A percentile compares a stretch with the other conserved stretches of the same genome.
Evolutionary conservation across 1,140 invertebrate genomes (phyloP).

Genomic region (Ceratitis capitata): DNA sequence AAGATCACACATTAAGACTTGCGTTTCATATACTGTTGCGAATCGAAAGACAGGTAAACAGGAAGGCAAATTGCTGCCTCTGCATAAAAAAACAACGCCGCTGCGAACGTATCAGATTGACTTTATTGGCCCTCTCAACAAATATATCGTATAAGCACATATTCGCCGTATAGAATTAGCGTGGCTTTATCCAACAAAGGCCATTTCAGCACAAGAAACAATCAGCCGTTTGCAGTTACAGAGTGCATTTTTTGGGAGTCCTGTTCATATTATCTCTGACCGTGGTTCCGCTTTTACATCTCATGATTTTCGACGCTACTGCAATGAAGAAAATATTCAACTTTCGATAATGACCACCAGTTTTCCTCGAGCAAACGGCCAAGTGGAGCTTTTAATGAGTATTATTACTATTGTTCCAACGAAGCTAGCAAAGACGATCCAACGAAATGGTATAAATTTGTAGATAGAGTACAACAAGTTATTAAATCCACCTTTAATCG

Average conservation of each 20-base stretch:
- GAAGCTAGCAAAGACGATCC: not conserved
- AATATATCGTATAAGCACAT: slow-evolving; percentile 61
- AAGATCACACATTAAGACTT: no score
- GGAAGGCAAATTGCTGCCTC: not conserved
- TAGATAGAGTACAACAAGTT: no score
- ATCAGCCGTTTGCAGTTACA: slow-evolving; percentile 51
- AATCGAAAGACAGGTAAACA: not conserved
- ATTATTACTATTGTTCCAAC: slow-evolving; percentile 41
- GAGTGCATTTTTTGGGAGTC: slow-evolving; percentile 52
- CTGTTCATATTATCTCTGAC: slow-evolving; percentile 41
- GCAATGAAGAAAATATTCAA: slow-evolving; percentile 47
- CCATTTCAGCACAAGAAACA: slow-evolving; percentile 51
- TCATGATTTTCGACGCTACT: slow-evolving; percentile 42
- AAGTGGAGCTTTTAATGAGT: slow-evolving; percentile 48
- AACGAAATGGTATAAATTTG: no score
- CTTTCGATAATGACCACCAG: slow-evolving; percentile 48
- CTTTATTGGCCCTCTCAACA: slow-evolving; percentile 51
- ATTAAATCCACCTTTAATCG: no score
- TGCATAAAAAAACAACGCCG: no score
- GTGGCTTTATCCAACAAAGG: slow-evolving; percentile 61
- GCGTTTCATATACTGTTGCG: not conserved
- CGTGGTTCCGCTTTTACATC: slow-evolving; percentile 44
- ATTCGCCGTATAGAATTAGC: slow-evolving; percentile 64
- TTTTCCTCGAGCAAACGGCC: slow-evolving; percentile 50
- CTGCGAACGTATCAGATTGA: slow-evolving; percentile 42